Base-by-base conservation (phyloP, 2,888 invertebrate genomes). In the Hirtodrosophila confusa region DNA sequence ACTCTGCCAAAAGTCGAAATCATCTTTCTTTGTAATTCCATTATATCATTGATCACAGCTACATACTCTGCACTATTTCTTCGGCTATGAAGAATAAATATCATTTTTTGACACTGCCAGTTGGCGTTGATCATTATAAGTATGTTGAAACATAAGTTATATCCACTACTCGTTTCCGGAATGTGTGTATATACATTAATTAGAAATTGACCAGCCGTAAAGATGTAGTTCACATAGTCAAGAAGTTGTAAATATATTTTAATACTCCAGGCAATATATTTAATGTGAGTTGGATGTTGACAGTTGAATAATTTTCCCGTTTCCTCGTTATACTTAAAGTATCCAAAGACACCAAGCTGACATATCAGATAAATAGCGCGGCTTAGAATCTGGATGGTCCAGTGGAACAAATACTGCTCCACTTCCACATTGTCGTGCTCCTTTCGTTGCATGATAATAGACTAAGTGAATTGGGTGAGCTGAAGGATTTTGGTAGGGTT, bases 1-100 rank as follows among this genome's bases (percentile, higher is more conserved):
- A 0, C 8, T n/a, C 0, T 7, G 3, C 8, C 8, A 3, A 40
- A 55, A 6, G 27, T 39, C 9, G 44, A 39, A 0, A 44, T 27
- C 44, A 60, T 40, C 6, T 17, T 17, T 4, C 9, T n/a, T 3
- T 58, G 55, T 9, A 54, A 3, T 27, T 58, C 24, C 1, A 58
- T 6, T 0, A 54, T 3, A n/a, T 33, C 23, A 12, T 58, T 58
- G 9, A 58, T 44, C 1, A 31, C 17, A 0, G n/a, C 2, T 2
- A 58, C 55, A 4, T 23, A 37, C 0, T 24, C 5, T 5, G 6
- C 44, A 44, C 37, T 54, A 2, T 9, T 39, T 4, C 37, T 33
- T 31, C 31, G 5, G 11, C 37, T 44, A 23, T 58, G 58, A 7
- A 58, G 55, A 0, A 44, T 10, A 5, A 24, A 37, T 0, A 27